These are phyloP conservation scores for Bilobella aurantiaca DNA, from an alignment of 1,140 invertebrate species.

Conservation along the genomic window DNA sequence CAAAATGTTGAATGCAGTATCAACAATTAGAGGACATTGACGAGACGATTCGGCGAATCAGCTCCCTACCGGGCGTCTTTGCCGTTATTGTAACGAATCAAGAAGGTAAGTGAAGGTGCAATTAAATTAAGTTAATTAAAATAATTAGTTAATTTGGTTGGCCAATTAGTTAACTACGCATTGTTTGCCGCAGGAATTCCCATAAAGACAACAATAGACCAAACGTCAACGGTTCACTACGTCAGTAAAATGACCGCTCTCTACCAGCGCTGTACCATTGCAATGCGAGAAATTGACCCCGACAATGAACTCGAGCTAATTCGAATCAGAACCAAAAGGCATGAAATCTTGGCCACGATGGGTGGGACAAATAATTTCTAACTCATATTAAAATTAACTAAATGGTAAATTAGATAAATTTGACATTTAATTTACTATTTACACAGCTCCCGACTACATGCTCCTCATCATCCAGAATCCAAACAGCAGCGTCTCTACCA, in stretches of 20 bases:
- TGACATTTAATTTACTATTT: too few relatives aligned
- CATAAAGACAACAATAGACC: slow-evolving; percentile 91
- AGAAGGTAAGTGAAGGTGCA: slow-evolving; percentile 74
- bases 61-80: slow-evolving; percentile 89
- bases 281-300: slow-evolving; percentile 89
- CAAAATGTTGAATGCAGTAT: not conserved
- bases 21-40: slow-evolving; percentile 81
- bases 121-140: too few relatives aligned
- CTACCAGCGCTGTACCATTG: slow-evolving; percentile 35
- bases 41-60: slow-evolving; percentile 93
- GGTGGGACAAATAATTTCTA: slow-evolving; percentile 39
- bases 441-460: not conserved
- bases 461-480: not conserved
- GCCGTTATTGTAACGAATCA: slow-evolving; percentile 92
- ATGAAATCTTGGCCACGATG: slow-evolving; percentile 94
- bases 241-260: slow-evolving; percentile 82
- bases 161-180: too few relatives aligned
- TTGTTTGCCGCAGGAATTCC: slow-evolving; percentile 52
- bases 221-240: slow-evolving; percentile 90
- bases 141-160: too few relatives aligned
- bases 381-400: not conserved
- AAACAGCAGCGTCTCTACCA: not conserved
- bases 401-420: too few relatives aligned
- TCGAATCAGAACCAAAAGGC: slow-evolving; percentile 85
- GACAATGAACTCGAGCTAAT: slow-evolving; percentile 93